Evolutionary conservation across 2,888 invertebrate species (phyloP).

Genomic region (Watsonalla cultraria): DNA sequence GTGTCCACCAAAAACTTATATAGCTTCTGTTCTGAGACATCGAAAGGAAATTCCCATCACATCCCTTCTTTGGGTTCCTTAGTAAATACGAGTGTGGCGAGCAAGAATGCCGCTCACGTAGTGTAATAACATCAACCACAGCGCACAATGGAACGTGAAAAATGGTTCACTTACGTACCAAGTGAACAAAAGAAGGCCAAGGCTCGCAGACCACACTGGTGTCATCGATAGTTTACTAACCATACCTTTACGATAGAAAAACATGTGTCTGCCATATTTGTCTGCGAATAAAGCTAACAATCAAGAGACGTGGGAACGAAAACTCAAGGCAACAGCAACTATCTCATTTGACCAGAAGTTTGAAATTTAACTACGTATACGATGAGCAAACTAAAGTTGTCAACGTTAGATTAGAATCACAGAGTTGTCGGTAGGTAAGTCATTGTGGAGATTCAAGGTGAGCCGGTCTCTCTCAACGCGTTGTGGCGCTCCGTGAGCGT

Average conservation of each 20-base stretch:
- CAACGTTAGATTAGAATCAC: slow-evolving; percentile 22
- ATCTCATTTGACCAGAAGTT: too few species aligned
- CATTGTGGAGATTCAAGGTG: slow-evolving; percentile 65
- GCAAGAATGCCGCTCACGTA: neutral
- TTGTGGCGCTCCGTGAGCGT: slow-evolving; percentile 30
- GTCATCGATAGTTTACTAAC: neutral
- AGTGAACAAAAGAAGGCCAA: neutral
- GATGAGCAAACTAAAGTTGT: slow-evolving; percentile 9
- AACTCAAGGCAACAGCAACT: neutral
- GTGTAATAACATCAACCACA: neutral
- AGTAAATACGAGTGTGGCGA: neutral
- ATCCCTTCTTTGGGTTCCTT: neutral
- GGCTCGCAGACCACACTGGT: neutral
- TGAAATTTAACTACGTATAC: slow-evolving; percentile 2
- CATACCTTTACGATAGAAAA: neutral
- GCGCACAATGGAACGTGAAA: neutral
- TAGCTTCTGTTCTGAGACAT: neutral
- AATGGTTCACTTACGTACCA: neutral
- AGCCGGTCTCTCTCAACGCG: slow-evolving; percentile 50
- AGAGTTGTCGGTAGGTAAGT: slow-evolving; percentile 27
- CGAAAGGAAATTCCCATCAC: neutral
- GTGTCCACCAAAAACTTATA: too few species aligned
- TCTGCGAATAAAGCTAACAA: neutral
- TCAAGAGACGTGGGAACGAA: neutral
- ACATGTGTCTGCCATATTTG: neutral